Evolutionary conservation across 2,888 invertebrate species (phyloP).

Genomic region (Pseudococcus longispinus): DNA sequence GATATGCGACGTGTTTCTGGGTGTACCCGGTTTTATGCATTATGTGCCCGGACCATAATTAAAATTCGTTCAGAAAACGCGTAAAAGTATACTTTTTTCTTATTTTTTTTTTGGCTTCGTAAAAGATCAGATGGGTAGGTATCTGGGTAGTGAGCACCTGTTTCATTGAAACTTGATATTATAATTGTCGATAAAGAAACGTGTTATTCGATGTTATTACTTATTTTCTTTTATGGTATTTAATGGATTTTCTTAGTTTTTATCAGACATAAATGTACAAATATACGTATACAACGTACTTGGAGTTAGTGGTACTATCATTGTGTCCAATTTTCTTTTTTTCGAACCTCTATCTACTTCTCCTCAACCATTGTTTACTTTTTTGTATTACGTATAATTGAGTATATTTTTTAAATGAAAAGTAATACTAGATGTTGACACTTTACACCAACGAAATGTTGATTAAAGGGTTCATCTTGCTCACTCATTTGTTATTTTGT

Average conservation of each 20-base stretch:
- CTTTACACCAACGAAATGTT: neutral
- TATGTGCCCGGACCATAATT: neutral
- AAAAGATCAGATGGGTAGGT: neutral
- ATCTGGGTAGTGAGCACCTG: no score
- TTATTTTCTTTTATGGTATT: neutral
- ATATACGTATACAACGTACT: no score
- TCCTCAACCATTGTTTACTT: no score
- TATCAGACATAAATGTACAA: no score
- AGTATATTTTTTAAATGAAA: neutral
- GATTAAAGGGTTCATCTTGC: neutral
- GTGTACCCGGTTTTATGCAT: neutral
- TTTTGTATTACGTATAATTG: neutral
- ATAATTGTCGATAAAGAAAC: neutral
- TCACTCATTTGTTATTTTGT: neutral
- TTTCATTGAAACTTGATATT: neutral
- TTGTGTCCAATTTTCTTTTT: no score
- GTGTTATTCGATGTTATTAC: neutral
- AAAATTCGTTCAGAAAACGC: neutral
- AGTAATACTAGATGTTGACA: neutral
- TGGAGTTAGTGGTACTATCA: no score
- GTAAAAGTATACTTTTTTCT: neutral
- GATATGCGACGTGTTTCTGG: neutral
- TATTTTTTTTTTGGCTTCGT: neutral
- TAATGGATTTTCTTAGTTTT: neutral
- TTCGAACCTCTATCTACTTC: no score